Evolutionary conservation across 2,888 invertebrate genomes (phyloP).

Genomic region (Ischnura elegans): DNA sequence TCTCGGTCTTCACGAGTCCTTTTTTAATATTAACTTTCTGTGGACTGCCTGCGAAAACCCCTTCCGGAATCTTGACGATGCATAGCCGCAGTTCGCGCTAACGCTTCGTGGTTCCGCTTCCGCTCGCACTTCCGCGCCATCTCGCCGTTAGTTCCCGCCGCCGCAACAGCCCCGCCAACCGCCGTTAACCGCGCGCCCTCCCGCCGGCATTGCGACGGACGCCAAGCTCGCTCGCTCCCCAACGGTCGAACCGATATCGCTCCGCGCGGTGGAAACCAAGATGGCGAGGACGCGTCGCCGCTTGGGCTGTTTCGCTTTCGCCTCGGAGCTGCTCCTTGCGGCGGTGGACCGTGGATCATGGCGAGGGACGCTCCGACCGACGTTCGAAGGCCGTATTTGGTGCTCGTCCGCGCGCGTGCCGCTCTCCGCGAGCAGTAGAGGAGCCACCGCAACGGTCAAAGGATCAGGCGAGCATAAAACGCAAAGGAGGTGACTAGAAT

Average conservation of each 20-base stretch:
- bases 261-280: constrained; percentile 10
- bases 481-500: background rate
- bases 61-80: too few species aligned
- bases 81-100: too few species aligned
- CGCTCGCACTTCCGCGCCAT: too few species aligned
- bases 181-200: too few species aligned
- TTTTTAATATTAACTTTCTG: too few species aligned
- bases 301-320: background rate
- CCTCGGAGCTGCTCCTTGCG: background rate
- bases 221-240: background rate
- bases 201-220: background rate
- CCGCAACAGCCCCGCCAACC: background rate
- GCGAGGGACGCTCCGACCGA: background rate
- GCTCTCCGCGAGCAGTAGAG: background rate
- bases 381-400: background rate
- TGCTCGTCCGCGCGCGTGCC: background rate
- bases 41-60: too few species aligned
- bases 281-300: background rate
- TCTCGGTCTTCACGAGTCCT: too few species aligned
- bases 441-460: background rate
- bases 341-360: background rate
- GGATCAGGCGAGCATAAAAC: background rate
- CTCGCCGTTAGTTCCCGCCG: too few species aligned
- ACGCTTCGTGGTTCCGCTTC: too few species aligned
- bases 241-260: background rate